Base-by-base conservation (phyloP, 2,797 vertebrate species). In the Naso thynnoides region DNA sequence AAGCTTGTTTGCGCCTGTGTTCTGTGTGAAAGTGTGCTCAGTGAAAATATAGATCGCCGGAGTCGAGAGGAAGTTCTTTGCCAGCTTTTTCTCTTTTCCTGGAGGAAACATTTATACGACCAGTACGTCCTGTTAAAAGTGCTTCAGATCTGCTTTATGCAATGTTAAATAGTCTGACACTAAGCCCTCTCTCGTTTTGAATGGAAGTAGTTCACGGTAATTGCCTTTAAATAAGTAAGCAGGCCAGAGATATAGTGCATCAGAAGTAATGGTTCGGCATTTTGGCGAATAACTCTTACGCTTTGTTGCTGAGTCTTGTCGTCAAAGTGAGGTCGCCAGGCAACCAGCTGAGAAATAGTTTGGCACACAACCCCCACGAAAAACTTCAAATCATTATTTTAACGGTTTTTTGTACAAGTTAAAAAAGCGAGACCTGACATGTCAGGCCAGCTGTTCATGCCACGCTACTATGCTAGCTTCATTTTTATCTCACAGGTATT, bases 81-180 rank as follows among this genome's bases (percentile, higher is more conserved):
- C 29, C 8, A 5, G 6, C 11, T 15, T 5, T 33, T 70, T 36
- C n/a, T 48, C 38, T 48, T 45, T 68, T 41, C 14, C 23, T 44
- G 23, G 4, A 15, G 13, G 5, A 36, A 68, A 53, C 14, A 24
- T 42, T 66, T 54, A 56, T 36, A 2, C 48, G 29, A n/a, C 36
- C 4, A 48, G 26, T 5, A 27, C 26, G 42, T 72, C 49, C 27
- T 65, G 14, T 55, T 50, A 50, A 66, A 56, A 66, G 49, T 21
- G 54, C 26, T 36, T 52, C 13, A 50, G 21, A 23, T 72, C 16
- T 59, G 38, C 45, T 60, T 38, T 44, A 45, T 68, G 45, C 24
- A 62, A 67, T 50, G 13, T 44, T 39, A 52, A 44, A 44, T 55
- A 19, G 9, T 16, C 29, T 44, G 52, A 27, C 27, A 36, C 23